These are phyloP conservation scores for Formica aserva DNA, from an alignment of 2,888 invertebrate species.

Conservation along the genomic window DNA sequence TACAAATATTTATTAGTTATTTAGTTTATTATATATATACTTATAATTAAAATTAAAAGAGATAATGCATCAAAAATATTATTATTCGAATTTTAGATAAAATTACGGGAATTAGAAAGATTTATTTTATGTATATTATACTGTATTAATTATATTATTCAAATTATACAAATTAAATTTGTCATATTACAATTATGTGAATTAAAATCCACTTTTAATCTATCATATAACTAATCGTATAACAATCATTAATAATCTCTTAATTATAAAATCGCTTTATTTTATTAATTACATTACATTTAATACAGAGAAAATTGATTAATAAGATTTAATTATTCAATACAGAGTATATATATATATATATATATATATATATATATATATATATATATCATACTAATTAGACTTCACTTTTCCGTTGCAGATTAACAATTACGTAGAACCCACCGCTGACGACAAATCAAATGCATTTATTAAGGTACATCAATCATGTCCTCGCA, in stretches of 20 bases:
- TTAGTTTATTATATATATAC: too few relatives aligned
- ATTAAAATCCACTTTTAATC: too few relatives aligned
- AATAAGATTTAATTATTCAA: neutral
- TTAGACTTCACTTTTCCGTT: neutral
- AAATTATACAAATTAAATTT: neutral
- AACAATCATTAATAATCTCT: neutral
- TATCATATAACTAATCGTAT: neutral
- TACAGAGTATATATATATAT: neutral
- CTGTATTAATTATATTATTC: neutral
- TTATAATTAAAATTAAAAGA: too few relatives aligned
- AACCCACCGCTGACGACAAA: slow-evolving; percentile 20
- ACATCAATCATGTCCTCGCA: neutral
- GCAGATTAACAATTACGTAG: neutral
- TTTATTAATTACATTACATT: neutral
- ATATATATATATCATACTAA: neutral
- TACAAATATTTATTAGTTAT: too few relatives aligned
- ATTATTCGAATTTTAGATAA: too few relatives aligned
- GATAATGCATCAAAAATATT: too few relatives aligned
- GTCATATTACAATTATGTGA: too few relatives aligned
- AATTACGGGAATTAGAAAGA: too few relatives aligned
- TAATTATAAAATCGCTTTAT: neutral
- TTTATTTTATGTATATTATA: too few relatives aligned
- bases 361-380: too few relatives aligned
- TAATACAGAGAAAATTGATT: neutral
- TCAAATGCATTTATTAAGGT: slow-evolving; percentile 13